Conservation (phyloP, 35 echinoderm and acorn worm genomes). For the Nesometra sesokonis region DNA sequence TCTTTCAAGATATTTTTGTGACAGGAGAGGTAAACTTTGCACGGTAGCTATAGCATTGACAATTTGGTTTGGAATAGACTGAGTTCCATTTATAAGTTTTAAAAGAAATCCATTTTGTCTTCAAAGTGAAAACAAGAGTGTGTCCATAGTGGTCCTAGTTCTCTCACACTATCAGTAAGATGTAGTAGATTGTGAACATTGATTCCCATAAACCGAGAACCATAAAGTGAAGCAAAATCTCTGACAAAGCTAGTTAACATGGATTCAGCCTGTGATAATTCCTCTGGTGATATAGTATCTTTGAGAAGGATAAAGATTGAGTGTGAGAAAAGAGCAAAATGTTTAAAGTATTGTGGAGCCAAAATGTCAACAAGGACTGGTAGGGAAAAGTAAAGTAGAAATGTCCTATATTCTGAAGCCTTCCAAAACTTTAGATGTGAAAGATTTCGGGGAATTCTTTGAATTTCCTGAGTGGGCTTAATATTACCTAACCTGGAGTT, state of each 20-base stretch:
- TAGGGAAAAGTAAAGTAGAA: constrained; percentile 2
- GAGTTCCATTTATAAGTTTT: constrained; percentile 6
- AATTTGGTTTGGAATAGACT: background rate
- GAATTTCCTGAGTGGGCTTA: background rate
- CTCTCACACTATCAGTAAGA: constrained; percentile 7
- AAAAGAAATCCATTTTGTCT: constrained; percentile 7
- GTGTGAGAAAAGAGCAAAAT: background rate
- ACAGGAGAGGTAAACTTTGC: too few species aligned
- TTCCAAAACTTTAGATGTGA: constrained; percentile 15
- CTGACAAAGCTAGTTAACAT: constrained; percentile 3
- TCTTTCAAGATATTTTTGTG: too few species aligned
- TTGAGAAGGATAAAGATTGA: constrained; percentile 1
- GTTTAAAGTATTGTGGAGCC: background rate
- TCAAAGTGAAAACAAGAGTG: constrained; percentile 18
- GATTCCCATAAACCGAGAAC: background rate
- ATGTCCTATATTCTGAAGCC: constrained; percentile 14
- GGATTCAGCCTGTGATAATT: background rate
- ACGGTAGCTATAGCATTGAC: too few species aligned
- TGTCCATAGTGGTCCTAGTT: constrained; percentile 9
- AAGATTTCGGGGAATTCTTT: constrained; percentile 8
- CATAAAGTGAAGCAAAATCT: background rate
- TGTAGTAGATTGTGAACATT: constrained; percentile 4
- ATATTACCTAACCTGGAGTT: background rate
- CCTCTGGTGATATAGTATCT: background rate
- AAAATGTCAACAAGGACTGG: background rate